These are phyloP conservation scores for Poecilia velifera DNA, from an alignment of 2,797 vertebrate species.

Conservation along the genomic window DNA sequence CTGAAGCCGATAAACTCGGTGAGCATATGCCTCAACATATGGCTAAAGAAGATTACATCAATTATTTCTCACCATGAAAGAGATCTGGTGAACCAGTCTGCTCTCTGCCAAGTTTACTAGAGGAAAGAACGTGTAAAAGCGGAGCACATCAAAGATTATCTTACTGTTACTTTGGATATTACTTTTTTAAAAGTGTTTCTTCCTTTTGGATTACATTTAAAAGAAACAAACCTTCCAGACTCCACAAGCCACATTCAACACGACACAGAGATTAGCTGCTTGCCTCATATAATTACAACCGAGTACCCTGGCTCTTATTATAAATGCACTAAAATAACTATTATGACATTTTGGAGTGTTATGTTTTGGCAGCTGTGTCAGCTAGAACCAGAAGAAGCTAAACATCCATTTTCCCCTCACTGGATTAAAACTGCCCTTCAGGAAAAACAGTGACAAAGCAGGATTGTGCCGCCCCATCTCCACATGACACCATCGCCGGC, in stretches of 20 bases:
- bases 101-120: conserved; percentile 1
- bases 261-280: neutral
- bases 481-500: conserved; percentile 23
- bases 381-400: conserved; percentile 13
- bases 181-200: neutral
- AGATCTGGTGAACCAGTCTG: conserved; percentile 24
- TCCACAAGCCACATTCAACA: conserved; percentile 8
- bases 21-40: conserved; percentile 65
- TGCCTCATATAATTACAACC: conserved; percentile 24
- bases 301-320: conserved; percentile 2
- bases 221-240: conserved; percentile 10
- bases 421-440: conserved; percentile 21
- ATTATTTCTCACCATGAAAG: conserved; percentile 56
- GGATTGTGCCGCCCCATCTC: conserved; percentile 28
- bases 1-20: conserved; percentile 15
- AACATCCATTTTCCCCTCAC: conserved; percentile 19
- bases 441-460: conserved; percentile 43
- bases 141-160: neutral
- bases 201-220: neutral
- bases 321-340: conserved; percentile 23
- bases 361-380: conserved; percentile 20
- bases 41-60: conserved; percentile 60
- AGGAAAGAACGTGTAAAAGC: neutral
- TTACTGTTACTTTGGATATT: neutral
- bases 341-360: conserved; percentile 16